Conservation (phyloP, 37 sponge, comb jelly and placozoan species). For the Petrosia ficiformis region DNA sequence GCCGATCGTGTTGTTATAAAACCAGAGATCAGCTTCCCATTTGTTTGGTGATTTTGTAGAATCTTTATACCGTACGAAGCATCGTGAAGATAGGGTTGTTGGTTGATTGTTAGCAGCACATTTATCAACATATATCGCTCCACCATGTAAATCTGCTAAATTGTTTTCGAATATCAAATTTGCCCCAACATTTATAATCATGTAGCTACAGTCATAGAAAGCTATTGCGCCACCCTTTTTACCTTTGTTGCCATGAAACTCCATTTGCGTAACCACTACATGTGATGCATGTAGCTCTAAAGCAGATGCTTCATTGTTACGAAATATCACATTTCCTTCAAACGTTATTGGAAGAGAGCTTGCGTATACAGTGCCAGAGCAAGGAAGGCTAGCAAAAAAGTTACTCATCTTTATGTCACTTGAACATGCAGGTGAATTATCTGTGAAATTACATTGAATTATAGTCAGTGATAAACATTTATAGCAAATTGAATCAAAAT, state of each 20-base stretch:
- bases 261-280: neutral
- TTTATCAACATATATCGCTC: neutral
- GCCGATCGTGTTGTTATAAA: neutral
- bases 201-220: neutral
- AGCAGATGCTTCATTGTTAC: neutral
- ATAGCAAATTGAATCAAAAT: neutral
- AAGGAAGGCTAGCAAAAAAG: neutral
- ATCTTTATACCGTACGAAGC: neutral
- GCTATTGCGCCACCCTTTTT: neutral
- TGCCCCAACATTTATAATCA: neutral
- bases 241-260: neutral
- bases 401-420: too few relatives aligned
- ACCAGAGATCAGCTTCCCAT: neutral
- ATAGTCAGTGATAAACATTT: neutral
- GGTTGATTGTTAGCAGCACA: neutral
- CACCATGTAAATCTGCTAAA: neutral
- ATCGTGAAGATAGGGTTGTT: neutral
- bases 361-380: neutral
- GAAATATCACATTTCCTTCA: neutral
- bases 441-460: neutral
- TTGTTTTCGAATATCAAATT: neutral
- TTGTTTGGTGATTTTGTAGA: neutral
- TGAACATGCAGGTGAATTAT: neutral
- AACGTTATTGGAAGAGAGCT: neutral
- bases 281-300: neutral